Percentiles rank a stretch among this genome's conserved stretches.
These are phyloP conservation scores for Ptychadena robeensis DNA, from an alignment of 2,797 vertebrate genomes.

Conservation along the genomic window DNA sequence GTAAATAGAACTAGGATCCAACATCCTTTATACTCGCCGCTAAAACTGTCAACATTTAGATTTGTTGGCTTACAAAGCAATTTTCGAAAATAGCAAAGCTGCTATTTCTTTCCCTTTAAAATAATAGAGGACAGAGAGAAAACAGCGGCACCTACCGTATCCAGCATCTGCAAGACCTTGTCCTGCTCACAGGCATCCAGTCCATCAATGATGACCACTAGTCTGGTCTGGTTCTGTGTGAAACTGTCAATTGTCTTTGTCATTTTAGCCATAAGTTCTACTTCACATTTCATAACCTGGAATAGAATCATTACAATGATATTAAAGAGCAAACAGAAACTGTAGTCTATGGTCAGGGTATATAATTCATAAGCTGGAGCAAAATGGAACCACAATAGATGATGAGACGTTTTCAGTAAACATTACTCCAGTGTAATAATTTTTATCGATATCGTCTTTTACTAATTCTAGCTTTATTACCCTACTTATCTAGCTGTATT, in stretches of 20 bases:
- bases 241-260: constrained; percentile 95
- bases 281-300: constrained; percentile 94
- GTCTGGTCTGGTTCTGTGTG: constrained; percentile 94
- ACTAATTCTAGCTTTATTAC: too few species aligned
- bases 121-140: too few species aligned
- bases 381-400: neutral
- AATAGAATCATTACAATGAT: neutral
- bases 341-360: neutral
- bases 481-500: too few species aligned
- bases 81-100: too few species aligned
- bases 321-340: neutral
- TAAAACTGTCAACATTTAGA: too few species aligned
- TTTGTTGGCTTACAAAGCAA: too few species aligned
- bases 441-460: too few species aligned
- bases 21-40: too few species aligned
- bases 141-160: constrained; percentile 81
- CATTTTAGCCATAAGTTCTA: constrained; percentile 96
- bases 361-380: neutral
- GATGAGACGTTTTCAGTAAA: too few species aligned
- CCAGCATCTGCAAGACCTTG: constrained; percentile 96
- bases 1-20: too few species aligned
- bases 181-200: constrained; percentile 97
- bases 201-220: constrained; percentile 94
- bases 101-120: too few species aligned
- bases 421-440: too few species aligned